phyloP scores from a whole-genome alignment of 2,113 vertebrate species.

The Rynchops niger region DNA sequence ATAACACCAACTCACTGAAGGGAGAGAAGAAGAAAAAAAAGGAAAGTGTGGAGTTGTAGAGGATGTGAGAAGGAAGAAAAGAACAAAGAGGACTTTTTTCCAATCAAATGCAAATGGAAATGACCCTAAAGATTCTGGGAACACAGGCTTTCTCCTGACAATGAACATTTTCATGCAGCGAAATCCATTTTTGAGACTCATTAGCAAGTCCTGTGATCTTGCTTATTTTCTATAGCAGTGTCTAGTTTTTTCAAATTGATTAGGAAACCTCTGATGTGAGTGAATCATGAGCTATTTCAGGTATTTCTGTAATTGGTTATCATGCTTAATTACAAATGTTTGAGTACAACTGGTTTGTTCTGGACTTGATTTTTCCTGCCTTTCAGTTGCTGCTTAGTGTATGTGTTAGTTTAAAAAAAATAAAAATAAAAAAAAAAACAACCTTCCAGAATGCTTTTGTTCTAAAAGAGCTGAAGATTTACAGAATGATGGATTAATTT shows the following conservation, averaged over 20 bases:
- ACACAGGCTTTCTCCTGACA: slow-evolving; percentile 71
- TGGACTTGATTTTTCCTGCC: slow-evolving; percentile 60
- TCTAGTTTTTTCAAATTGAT: slow-evolving; percentile 78
- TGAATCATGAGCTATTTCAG: slow-evolving; percentile 71
- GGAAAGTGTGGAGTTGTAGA: slow-evolving; percentile 14
- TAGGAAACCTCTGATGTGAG: slow-evolving; percentile 75
- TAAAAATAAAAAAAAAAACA: neutral
- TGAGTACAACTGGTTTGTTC: slow-evolving; percentile 71
- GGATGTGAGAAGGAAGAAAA: slow-evolving; percentile 53
- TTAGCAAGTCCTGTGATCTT: slow-evolving; percentile 79
- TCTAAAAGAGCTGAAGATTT: slow-evolving; percentile 44
- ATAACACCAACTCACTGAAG: slow-evolving; percentile 60
- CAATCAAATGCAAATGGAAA: slow-evolving; percentile 78
- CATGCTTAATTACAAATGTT: slow-evolving; percentile 78
- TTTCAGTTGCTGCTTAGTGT: slow-evolving; percentile 38
- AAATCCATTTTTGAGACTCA: slow-evolving; percentile 80
- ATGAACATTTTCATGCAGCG: slow-evolving; percentile 75
- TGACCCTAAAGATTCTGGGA: slow-evolving; percentile 74
- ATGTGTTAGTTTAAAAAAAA: neutral
- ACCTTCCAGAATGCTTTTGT: slow-evolving; percentile 20
- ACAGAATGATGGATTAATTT: slow-evolving; percentile 58
- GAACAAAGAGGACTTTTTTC: slow-evolving; percentile 73
- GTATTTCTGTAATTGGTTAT: slow-evolving; percentile 80
- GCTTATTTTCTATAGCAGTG: slow-evolving; percentile 74
- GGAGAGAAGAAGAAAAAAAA: neutral